Evolutionary conservation across 1,140 invertebrate genomes (phyloP), one percentile per base, ranked within the genome.

Genomic region (Arion vulgaris): DNA sequence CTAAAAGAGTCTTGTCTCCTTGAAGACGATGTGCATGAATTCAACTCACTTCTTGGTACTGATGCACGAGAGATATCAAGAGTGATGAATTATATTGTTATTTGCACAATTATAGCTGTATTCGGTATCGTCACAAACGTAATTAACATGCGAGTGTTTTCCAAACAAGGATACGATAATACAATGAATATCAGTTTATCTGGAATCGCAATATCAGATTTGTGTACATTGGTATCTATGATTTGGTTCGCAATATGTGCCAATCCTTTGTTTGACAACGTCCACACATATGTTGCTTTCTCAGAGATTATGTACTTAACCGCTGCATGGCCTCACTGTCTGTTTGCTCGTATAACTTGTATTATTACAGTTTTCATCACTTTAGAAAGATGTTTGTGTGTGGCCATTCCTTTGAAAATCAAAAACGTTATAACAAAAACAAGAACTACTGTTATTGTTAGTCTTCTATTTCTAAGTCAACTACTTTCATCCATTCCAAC

Each of bases 341-440:
- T 7, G 7, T 78, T 78, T 39, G 75, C 53, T 38, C 13, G 75
- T 26, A 78, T 51, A 7, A 57, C 75, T 17, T 15, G 49, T 23
- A 62, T 34, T 11, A 57, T 78, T 7, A 78, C 75, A 34, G 49
- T 51, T 7, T 78, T 32, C 75, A 36, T 78, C 9, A 78, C 15
- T 23, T 1, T 32, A 9, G 75, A 78, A 34, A 53, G 75, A 17
- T 78, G 75, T 38, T 51, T 78, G 49, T 78, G 49, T 41, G 53
- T 78, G 4, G 49, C 34, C 9, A 11, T 78, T 2, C 75, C 75
- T 11, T 41, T 78, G 41, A 78, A 78, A 28, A 28, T 53, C 32
- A 78, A 78, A 28, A 26, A 5, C 28, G 53, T 78, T 34, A 78
- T 23, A 26, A 7, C 49, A 5, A 53, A 62, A 62, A 53, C 38